Evolutionary conservation across 2,113 vertebrate species (phyloP), one percentile per base, ranked within the genome.

Genomic region (Phalacrocorax brasilianus): DNA sequence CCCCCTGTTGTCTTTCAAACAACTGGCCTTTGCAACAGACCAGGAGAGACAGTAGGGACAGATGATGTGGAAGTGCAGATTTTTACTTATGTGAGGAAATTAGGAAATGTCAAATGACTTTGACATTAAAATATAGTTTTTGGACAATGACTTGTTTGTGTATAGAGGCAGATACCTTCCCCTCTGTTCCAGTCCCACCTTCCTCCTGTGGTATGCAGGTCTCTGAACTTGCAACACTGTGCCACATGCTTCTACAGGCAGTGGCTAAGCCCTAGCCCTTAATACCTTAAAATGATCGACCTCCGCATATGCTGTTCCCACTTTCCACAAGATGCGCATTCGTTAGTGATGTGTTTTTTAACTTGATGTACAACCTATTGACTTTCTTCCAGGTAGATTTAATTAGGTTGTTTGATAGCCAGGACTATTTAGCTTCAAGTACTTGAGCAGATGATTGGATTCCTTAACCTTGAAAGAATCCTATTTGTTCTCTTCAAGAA

Each of bases 401-500:
- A 95, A 97, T 96, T 96, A 96, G 85, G 67, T 93, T 89, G 83
- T 88, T 97, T 93, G 96, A 96, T 97, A 96, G 97, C 93, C 94
- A 90, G 90, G 52, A 91, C 76, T 95, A 92, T 94, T 97, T 97
- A 97, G 88, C 85, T 94, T 93, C 58, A 91, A 97, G 76, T 94
- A 85, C 91, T 97, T 95, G 85, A 87, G 73, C 50, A 85, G 66
- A 66, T 92, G 73, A 97, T 97, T 96, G 72, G 91, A 93, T 97
- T 97, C 92, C 96, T 97, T 97, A 95, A 92, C 78, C 87, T 93
- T 94, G 97, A 93, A 97, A 95, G 89, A 94, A 96, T 97, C 88
- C 72, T 96, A 85, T 96, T 97, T 97, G 70, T 91, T 97, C 63
- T 94, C 52, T 90, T 97, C 84, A 91, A 71, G 82, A 93, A 86